Evolutionary conservation across 2,888 invertebrate genomes (phyloP), one percentile per base, ranked within the genome.

Genomic region (Patella depressa): DNA sequence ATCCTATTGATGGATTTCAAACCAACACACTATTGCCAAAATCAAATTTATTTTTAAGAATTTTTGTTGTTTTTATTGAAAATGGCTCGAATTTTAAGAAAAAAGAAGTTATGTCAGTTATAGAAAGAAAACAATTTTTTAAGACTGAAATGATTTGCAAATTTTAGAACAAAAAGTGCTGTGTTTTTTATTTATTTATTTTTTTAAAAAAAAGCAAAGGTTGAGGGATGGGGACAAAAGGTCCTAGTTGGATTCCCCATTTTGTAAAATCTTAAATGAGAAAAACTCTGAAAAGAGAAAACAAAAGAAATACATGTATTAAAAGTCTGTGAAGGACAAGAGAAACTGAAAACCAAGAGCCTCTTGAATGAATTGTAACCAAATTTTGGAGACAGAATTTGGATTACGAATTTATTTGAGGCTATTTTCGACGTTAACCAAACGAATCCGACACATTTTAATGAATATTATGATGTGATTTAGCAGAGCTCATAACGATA

Each of bases 211-310:
- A 34, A 45, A 45, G 9, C 7, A 4, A 7, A 45, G 45, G 45
- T 4, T 45, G 45, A 5, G 45, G 45, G 45, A 45, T 45, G 45
- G 45, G 45, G 45, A 9, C 45, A 45, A 65, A 24, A 65, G 11
- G 65, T 65, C 65, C 65, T 65, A 65, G 65, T 65, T 65, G 65
- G 24, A 65, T 65, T 65, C 65, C 65, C 12, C 65, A 65, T 65
- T 65, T 65, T 65, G 24, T 24, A 45, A 45, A 45, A 45, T 45
- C 45, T 45, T 45, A 45, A 45, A 45, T 4, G 9, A 45, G 45
- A 9, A 24, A 12, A 65, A 65, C 24, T 65, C 19, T 24, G 24
- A 65, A 65, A 65, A 65, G 19, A 65, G 24, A 65, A 65, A 65
- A 65, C 11, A n/a, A 65, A 65, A 15, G 14, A 24, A 12, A 65